Evolutionary conservation across 2,888 invertebrate species (phyloP).

Genomic region (Phorcus lineatus): DNA sequence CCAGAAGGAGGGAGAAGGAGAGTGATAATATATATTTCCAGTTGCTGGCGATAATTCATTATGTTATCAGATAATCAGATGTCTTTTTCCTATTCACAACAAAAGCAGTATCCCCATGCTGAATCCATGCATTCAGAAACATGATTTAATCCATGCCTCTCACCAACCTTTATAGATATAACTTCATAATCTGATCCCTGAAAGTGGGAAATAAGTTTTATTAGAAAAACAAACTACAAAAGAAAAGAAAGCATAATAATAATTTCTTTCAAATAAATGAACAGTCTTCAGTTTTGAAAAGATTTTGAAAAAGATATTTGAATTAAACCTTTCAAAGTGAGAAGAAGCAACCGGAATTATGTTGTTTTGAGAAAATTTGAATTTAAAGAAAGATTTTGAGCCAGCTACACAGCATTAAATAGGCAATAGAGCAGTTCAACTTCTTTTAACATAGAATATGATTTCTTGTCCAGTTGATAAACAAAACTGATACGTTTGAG

Average conservation of each 20-base stretch:
- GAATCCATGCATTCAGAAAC: neutral
- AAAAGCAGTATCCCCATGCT: neutral
- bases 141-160: neutral
- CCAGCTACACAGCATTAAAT: too few species aligned
- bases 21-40: too few species aligned
- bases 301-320: neutral
- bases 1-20: too few species aligned
- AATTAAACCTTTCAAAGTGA: neutral
- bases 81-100: neutral
- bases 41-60: neutral
- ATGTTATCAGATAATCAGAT: neutral
- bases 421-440: too few species aligned
- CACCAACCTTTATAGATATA: constrained; percentile 61
- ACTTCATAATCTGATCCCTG: constrained; percentile 61
- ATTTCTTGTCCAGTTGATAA: too few species aligned
- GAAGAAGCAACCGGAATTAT: neutral
- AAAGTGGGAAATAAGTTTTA: neutral
- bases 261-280: neutral
- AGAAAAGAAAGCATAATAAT: neutral
- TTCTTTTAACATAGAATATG: too few species aligned
- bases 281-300: neutral
- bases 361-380: too few species aligned
- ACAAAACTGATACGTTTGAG: neutral
- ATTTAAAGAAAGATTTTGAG: too few species aligned
- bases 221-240: neutral